These are phyloP conservation scores for Nemotelus pantherinus DNA, from an alignment of 2,888 invertebrate genomes.

Conservation along the genomic window DNA sequence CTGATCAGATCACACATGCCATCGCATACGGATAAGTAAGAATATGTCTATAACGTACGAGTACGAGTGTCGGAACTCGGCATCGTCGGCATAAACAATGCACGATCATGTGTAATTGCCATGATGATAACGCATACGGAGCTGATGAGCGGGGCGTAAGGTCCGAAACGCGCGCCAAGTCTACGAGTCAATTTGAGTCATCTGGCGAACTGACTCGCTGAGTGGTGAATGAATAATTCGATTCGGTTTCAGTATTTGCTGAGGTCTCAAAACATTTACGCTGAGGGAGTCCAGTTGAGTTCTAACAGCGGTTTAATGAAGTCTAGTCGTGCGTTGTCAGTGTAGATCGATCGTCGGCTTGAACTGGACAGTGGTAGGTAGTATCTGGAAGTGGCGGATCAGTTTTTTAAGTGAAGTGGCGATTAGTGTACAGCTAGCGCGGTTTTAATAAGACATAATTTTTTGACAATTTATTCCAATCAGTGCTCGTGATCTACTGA, in stretches of 20 bases:
- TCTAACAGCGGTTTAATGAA: constrained; percentile 35
- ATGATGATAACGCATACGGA: constrained; percentile 19
- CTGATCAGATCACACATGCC: no score
- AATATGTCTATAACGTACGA: no score
- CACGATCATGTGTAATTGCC: constrained; percentile 12
- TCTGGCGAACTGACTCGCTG: background rate
- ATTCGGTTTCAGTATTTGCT: constrained; percentile 1
- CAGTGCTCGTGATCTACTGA: no score
- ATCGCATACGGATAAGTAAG: no score
- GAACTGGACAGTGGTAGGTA: background rate
- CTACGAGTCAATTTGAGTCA: background rate
- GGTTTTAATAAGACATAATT: no score
- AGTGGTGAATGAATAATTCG: constrained; percentile 11
- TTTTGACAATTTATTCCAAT: no score
- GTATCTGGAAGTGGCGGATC: constrained; percentile 30
- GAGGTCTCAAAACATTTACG: constrained; percentile 18
- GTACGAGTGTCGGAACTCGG: no score
- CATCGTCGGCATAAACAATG: background rate
- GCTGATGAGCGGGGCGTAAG: constrained; percentile 13
- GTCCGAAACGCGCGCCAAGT: background rate
- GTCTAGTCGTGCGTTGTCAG: constrained; percentile 1
- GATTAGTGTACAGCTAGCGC: background rate
- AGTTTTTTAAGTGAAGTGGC: constrained; percentile 4
- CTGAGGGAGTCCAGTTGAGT: constrained; percentile 40
- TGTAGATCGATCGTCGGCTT: background rate